phyloP scores from a whole-genome alignment of 2,888 invertebrate species.

The Ormyrus labotus region DNA sequence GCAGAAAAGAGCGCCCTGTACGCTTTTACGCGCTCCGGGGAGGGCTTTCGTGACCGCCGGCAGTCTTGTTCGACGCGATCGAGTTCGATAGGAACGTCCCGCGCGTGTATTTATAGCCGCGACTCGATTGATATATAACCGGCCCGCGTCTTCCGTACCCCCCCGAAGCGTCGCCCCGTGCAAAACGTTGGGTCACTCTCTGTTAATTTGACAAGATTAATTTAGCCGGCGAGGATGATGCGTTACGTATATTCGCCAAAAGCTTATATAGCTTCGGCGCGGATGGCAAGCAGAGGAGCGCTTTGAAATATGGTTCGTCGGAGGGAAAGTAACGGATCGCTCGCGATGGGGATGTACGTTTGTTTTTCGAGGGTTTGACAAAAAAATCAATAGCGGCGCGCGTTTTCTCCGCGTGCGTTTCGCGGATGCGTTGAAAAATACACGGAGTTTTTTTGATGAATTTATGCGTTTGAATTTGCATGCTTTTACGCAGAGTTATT shows the following conservation, averaged over 20 bases:
- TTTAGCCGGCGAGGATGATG: slow-evolving; percentile 9
- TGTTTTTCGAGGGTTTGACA: slow-evolving; percentile 4
- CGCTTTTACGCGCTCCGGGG: background rate
- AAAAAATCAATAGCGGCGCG: slow-evolving; percentile 17
- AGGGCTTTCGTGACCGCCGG: slow-evolving; percentile 40
- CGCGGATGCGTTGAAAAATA: background rate
- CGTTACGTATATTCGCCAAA: background rate
- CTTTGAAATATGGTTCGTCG: slow-evolving; percentile 28
- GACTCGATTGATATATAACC: slow-evolving; percentile 38
- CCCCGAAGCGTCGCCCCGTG: slow-evolving; percentile 26
- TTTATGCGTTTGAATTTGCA: background rate
- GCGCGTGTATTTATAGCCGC: slow-evolving; percentile 57
- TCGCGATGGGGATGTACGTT: background rate
- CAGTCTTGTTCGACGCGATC: slow-evolving; percentile 44
- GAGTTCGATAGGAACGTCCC: slow-evolving; percentile 56
- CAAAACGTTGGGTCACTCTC: slow-evolving; percentile 45
- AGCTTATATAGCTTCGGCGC: background rate
- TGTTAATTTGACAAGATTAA: slow-evolving; percentile 52
- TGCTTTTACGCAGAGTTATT: too few relatives aligned
- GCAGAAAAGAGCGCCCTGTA: too few relatives aligned
- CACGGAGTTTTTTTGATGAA: background rate
- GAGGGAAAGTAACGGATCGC: slow-evolving; percentile 8
- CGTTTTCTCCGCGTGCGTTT: background rate
- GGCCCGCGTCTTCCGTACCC: background rate
- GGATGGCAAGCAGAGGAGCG: background rate